These are phyloP conservation scores for Dipus sagitta DNA, from an alignment of 2,797 vertebrate genomes.

Conservation along the genomic window DNA sequence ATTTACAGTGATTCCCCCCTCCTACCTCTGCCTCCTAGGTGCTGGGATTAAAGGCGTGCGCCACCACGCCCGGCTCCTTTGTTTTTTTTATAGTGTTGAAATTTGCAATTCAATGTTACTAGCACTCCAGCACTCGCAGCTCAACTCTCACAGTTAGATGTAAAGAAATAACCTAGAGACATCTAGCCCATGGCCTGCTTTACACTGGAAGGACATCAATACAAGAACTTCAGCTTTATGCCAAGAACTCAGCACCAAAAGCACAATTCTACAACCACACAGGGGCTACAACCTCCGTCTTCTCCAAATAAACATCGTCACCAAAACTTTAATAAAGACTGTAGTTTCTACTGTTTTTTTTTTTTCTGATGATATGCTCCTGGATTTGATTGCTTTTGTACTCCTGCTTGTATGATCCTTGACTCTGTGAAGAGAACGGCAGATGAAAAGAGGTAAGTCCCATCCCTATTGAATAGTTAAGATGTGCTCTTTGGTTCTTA, in stretches of 20 bases:
- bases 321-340: slow-evolving; percentile 29
- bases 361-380: slow-evolving; percentile 14
- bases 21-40: too few relatives aligned
- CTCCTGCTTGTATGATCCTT: slow-evolving; percentile 15
- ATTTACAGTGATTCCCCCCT: too few relatives aligned
- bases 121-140: slow-evolving; percentile 23
- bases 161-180: slow-evolving; percentile 29
- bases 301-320: slow-evolving; percentile 51
- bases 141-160: slow-evolving; percentile 43
- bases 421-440: slow-evolving; percentile 44
- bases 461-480: neutral
- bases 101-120: slow-evolving; percentile 67
- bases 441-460: slow-evolving; percentile 39
- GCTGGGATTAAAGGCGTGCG: too few relatives aligned
- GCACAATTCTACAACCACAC: slow-evolving; percentile 42
- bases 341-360: slow-evolving; percentile 43
- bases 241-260: slow-evolving; percentile 11
- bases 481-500: neutral
- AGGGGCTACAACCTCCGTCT: slow-evolving; percentile 40
- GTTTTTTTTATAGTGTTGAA: slow-evolving; percentile 56
- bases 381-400: slow-evolving; percentile 48
- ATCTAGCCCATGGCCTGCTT: neutral
- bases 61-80: too few relatives aligned
- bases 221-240: slow-evolving; percentile 2
- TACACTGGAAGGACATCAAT: slow-evolving; percentile 20